These are phyloP conservation scores for Machaerirhynchus nigripectus DNA, from an alignment of 2,113 vertebrate species.

Conservation along the genomic window DNA sequence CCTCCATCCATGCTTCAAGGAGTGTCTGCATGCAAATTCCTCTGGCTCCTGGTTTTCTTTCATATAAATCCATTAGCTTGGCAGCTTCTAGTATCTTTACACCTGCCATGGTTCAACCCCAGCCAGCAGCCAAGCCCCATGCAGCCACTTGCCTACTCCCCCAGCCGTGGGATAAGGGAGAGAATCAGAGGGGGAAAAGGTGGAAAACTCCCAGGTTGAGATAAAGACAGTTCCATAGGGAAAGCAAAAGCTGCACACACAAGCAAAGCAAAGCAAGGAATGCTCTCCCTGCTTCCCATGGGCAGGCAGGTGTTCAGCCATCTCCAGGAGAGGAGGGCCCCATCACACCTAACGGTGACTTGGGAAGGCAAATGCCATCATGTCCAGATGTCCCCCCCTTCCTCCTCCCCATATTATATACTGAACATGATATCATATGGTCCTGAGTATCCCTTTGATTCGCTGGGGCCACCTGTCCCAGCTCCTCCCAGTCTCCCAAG, in stretches of 20 bases:
- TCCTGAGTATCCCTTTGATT: background rate
- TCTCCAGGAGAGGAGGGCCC: background rate
- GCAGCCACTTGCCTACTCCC: background rate
- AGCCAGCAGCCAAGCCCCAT: background rate
- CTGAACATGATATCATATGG: no score
- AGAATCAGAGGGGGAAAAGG: background rate
- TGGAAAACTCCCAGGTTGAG: fast-evolving
- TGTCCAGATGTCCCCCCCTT: fast-evolving
- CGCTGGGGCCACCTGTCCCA: background rate
- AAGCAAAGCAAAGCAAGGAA: background rate
- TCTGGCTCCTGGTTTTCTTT: background rate
- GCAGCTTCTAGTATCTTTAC: background rate
- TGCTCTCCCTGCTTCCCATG: background rate
- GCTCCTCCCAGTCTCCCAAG: background rate
- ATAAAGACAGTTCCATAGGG: background rate
- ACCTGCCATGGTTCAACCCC: background rate
- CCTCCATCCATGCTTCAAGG: background rate
- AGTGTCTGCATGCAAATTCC: background rate
- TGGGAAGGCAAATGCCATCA: background rate
- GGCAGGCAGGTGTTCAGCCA: background rate
- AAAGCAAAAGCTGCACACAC: background rate
- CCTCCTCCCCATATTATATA: background rate
- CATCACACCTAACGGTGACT: fast-evolving
- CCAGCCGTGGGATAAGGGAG: background rate
- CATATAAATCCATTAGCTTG: background rate